Conservation (phyloP, 2,797 vertebrate species). For the Channallabes apus region DNA sequence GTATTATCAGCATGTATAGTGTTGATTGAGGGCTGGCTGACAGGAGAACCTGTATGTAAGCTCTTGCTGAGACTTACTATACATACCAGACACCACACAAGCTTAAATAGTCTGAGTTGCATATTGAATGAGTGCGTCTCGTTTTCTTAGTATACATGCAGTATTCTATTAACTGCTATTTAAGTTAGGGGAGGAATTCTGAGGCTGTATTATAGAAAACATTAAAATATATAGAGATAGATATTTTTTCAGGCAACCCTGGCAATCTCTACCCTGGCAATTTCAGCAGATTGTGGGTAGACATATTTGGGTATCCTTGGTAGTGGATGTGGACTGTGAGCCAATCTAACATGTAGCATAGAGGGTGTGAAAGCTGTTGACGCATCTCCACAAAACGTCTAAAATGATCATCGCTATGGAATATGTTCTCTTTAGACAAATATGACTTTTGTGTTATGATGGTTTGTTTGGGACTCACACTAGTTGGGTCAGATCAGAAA, state of each 20-base stretch:
- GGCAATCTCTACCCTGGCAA: too few species aligned
- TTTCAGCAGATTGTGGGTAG: background rate
- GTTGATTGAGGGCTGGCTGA: slow-evolving; percentile 1
- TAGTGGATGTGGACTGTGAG: background rate
- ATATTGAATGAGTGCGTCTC: background rate
- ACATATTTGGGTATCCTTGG: background rate
- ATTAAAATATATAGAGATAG: background rate
- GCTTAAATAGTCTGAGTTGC: background rate
- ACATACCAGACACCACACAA: background rate
- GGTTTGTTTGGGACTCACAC: too few species aligned
- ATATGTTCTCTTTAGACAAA: too few species aligned
- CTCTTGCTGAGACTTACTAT: background rate
- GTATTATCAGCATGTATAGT: background rate
- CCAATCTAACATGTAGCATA: background rate
- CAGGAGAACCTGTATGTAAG: background rate
- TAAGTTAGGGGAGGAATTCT: background rate
- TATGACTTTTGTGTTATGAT: too few species aligned
- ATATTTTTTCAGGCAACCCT: background rate
- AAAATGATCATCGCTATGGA: too few species aligned
- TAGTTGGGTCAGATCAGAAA: too few species aligned
- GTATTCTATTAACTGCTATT: background rate
- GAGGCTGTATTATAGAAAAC: background rate
- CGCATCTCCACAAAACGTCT: too few species aligned
- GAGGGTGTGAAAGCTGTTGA: background rate
- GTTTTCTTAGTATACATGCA: background rate